Evolutionary conservation across 2,888 invertebrate genomes (phyloP), one percentile per base, ranked within the genome.

Genomic region (Rhaphigaster nebulosa): DNA sequence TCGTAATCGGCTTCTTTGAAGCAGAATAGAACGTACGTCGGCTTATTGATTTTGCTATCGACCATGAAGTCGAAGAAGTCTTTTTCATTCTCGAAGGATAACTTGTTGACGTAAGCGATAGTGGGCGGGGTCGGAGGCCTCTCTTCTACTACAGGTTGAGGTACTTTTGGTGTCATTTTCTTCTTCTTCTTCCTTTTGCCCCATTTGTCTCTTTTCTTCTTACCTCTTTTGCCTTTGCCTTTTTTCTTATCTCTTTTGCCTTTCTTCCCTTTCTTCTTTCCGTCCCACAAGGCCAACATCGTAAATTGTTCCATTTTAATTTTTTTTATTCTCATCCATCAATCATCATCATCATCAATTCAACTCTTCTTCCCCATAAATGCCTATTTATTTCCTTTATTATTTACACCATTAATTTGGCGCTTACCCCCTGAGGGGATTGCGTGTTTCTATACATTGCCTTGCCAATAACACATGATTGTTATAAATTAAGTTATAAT

Each of bases 1-100:
- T 76, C 70, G 26, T 84, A 45, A 84, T 41, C 45, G 15, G 3
- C 6, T 84, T 84, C 84, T 15, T 5, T 41, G n/a, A 41, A 84
- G 45, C 84, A 84, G 45, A 84, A 84, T 8, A 84, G 13, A 50
- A 84, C 84, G 45, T 84, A 84, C 3, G 84, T 84, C 13, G 84
- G 84, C n/a, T 84, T n/a, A 8, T 84, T 18, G 45, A 45, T 1
- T 50, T 84, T 84, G n/a, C 20, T 34, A 12, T 50, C 84, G 15
- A 84, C n/a, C 84, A 84, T 84, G n/a, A 45, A 50, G 18, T 84
- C 45, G 45, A 84, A 84, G 45, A 84, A 84, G 15, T 84, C 45
- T 0, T 45, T 84, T n/a, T 84, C 84, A 1, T 50, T 45, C 4
- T 45, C n/a, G n/a, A 84, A 84, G 4, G 45, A 45, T 15, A 84